phyloP scores from a whole-genome alignment of 2,888 invertebrate genomes.

The Archaeoteleia sp. region DNA sequence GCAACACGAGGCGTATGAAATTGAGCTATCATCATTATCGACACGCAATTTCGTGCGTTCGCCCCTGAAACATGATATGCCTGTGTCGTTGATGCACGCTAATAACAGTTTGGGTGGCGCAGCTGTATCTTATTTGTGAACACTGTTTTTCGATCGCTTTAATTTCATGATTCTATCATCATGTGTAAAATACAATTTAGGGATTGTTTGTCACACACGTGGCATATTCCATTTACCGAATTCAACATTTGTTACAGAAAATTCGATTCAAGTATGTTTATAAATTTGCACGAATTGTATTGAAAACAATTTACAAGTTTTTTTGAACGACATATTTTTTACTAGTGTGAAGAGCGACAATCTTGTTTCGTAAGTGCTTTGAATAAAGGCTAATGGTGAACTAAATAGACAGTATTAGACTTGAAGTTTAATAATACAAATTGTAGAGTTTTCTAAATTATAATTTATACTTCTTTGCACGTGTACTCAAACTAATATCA shows the following conservation, averaged over 20 bases:
- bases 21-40: slow-evolving; percentile 28
- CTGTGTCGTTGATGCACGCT: slow-evolving; percentile 36
- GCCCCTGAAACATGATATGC: slow-evolving; percentile 40
- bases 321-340: too few relatives aligned
- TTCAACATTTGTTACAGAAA: not conserved
- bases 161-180: not conserved
- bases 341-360: not conserved
- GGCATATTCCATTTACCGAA: not conserved
- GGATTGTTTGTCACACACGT: not conserved
- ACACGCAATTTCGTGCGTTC: slow-evolving; percentile 23
- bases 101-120: slow-evolving; percentile 34
- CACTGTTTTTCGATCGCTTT: slow-evolving; percentile 13
- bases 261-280: too few relatives aligned
- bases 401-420: too few relatives aligned
- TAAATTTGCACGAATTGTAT: too few relatives aligned
- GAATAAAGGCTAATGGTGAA: too few relatives aligned
- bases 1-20: slow-evolving; percentile 10
- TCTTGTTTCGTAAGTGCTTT: not conserved
- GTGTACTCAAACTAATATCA: too few relatives aligned
- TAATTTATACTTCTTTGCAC: too few relatives aligned
- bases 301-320: too few relatives aligned
- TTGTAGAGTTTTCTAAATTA: too few relatives aligned
- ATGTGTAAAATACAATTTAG: not conserved
- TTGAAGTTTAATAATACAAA: too few relatives aligned
- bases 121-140: slow-evolving; percentile 25